Percentiles rank a stretch among this genome's conserved stretches.
Evolutionary conservation across 2,797 vertebrate genomes (phyloP).

Genomic region (Petrocephalus sullivani): DNA sequence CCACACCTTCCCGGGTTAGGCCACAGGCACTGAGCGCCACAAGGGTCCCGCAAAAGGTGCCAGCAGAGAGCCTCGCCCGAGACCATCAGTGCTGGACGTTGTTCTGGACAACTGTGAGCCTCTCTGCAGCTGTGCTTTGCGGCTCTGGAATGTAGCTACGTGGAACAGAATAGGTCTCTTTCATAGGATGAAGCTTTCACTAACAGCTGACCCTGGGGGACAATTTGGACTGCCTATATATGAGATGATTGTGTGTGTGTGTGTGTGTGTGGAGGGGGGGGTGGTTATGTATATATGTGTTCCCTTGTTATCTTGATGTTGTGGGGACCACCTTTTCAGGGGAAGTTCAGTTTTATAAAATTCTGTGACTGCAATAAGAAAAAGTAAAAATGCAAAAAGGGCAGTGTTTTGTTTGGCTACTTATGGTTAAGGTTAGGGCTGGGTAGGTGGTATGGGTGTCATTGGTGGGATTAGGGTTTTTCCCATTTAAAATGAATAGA

Average conservation of each 20-base stretch:
- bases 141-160: not conserved
- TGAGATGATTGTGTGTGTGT: not conserved
- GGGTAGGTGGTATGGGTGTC: not conserved
- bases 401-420: not conserved
- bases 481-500: not conserved
- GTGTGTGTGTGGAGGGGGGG: not conserved
- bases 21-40: not conserved
- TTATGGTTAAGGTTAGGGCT: not conserved
- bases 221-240: not conserved
- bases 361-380: not conserved
- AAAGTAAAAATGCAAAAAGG: not conserved
- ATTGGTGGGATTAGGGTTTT: not conserved
- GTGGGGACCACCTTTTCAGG: not conserved
- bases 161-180: not conserved
- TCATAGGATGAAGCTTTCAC: not conserved
- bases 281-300: not conserved
- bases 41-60: not conserved
- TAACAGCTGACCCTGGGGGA: conserved; percentile 10
- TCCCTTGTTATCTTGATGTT: not conserved
- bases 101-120: not conserved
- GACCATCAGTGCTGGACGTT: not conserved
- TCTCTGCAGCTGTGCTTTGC: not conserved
- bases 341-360: not conserved
- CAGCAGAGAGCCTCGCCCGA: not conserved
- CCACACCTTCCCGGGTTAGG: not conserved